A percentile compares a stretch with the other conserved stretches of the same genome.
Evolutionary conservation across 2,113 vertebrate genomes (phyloP).

Genomic region (Lampris incognitus): DNA sequence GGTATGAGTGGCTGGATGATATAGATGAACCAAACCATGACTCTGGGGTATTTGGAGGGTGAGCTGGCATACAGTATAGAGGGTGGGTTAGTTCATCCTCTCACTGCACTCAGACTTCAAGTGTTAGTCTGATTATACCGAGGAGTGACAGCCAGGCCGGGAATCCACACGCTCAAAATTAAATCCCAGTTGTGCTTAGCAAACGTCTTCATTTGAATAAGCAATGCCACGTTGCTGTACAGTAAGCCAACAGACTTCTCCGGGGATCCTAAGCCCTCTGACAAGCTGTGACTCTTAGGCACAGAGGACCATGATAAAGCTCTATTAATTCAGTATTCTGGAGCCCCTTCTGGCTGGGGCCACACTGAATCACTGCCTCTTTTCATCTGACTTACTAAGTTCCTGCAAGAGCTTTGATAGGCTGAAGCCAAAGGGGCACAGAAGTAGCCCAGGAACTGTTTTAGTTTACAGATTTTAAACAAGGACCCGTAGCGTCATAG

Average conservation of each 20-base stretch:
- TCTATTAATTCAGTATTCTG: neutral
- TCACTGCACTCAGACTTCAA: too few species aligned
- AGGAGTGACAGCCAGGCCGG: too few species aligned
- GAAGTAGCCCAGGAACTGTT: too few species aligned
- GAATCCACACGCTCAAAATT: neutral
- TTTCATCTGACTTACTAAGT: neutral
- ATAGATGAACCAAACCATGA: too few species aligned
- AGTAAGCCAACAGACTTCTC: neutral
- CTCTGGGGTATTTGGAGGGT: neutral
- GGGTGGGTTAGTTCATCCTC: too few species aligned
- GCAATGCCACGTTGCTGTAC: neutral
- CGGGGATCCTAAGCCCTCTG: neutral
- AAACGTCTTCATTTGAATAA: neutral
- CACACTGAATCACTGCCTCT: neutral
- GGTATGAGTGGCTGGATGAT: too few species aligned
- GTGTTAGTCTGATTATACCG: too few species aligned
- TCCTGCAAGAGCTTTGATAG: neutral
- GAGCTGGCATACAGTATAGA: neutral
- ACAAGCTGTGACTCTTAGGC: neutral
- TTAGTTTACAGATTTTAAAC: too few species aligned
- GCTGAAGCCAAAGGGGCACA: too few species aligned
- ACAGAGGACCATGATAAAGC: neutral
- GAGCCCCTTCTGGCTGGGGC: neutral
- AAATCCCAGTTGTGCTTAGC: neutral
- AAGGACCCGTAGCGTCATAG: too few species aligned